Conservation (phyloP, 2,113 vertebrate species). For the Aptenodytes patagonicus region DNA sequence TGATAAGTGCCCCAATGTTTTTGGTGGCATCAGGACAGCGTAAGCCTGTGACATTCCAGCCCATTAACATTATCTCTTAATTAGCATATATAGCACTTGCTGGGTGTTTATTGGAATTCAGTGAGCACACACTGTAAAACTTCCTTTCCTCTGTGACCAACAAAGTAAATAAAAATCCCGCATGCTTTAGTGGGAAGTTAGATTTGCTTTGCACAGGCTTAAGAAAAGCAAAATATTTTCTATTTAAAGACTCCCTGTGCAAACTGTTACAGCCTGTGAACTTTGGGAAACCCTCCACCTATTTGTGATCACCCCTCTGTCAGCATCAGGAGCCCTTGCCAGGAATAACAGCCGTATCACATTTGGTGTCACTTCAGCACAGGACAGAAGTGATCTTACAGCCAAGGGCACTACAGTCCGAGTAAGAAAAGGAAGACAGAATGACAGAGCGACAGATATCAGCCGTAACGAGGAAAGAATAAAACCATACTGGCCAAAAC, state of each 20-base stretch:
- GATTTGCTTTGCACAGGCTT: background rate
- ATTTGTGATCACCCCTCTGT: background rate
- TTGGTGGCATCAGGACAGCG: background rate
- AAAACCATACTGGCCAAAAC: background rate
- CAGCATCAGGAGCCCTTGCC: background rate
- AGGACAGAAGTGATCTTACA: background rate
- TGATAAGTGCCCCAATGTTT: background rate
- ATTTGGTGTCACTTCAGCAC: background rate
- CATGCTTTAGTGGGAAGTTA: background rate
- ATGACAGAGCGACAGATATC: background rate
- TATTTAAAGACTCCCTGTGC: background rate
- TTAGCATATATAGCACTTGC: conserved; percentile 26
- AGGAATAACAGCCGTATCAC: background rate
- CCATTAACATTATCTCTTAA: conserved; percentile 31
- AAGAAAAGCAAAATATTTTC: background rate
- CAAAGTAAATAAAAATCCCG: background rate
- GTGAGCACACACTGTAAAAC: background rate
- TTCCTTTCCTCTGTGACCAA: background rate
- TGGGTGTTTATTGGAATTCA: background rate
- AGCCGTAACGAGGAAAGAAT: background rate
- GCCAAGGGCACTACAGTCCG: background rate
- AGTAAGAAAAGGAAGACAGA: background rate
- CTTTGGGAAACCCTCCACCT: background rate
- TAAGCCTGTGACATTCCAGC: background rate
- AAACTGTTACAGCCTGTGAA: background rate